phyloP scores from a whole-genome alignment of 2,888 invertebrate genomes.

The Vandiemenella viatica region DNA sequence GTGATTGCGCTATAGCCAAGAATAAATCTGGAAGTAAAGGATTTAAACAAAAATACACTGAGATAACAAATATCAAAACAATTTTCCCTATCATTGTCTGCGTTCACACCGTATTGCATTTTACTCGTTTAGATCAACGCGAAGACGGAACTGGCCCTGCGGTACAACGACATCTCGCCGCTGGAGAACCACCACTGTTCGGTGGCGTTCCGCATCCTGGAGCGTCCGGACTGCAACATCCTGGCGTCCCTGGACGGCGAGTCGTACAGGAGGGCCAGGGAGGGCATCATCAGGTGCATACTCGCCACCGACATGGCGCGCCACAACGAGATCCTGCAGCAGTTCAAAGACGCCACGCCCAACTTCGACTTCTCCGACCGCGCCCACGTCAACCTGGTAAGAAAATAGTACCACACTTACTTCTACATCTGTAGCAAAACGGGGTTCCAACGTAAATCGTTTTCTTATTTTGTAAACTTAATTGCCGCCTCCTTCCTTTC shows the following conservation, averaged over 20 bases:
- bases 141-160: slow-evolving; percentile 62
- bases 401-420: no score
- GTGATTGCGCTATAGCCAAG: no score
- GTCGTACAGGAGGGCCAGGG: slow-evolving; percentile 41
- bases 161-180: slow-evolving; percentile 75
- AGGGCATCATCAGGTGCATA: slow-evolving; percentile 65
- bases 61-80: no score
- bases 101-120: no score
- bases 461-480: slow-evolving; percentile 8
- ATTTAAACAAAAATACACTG: no score
- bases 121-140: slow-evolving; percentile 64
- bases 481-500: no score
- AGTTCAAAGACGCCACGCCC: slow-evolving; percentile 49
- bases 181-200: slow-evolving; percentile 78
- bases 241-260: slow-evolving; percentile 44
- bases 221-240: slow-evolving; percentile 66
- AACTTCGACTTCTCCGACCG: slow-evolving; percentile 52
- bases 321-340: slow-evolving; percentile 59
- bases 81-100: no score
- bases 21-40: no score
- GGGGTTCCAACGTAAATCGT: no score
- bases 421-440: no score
- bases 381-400: slow-evolving; percentile 56
- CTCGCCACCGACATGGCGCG: slow-evolving; percentile 66
- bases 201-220: slow-evolving; percentile 64